Percentiles rank a stretch among this genome's conserved stretches.
Conservation (phyloP, 1,140 invertebrate genomes). For the Camponotus pennsylvanicus region DNA sequence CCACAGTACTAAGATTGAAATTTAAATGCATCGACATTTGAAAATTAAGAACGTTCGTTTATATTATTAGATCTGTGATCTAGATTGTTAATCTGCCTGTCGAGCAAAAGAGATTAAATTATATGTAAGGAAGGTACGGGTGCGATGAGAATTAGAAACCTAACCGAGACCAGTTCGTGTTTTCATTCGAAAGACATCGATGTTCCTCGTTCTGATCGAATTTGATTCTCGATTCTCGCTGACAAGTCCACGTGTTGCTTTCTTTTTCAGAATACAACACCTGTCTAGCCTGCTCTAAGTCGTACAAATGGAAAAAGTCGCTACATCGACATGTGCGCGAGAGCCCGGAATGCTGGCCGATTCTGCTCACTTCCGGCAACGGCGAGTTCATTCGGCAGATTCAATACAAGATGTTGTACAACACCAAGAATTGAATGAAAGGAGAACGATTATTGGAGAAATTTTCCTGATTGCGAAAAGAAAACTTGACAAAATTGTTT, state of each 20-base stretch:
- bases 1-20: neutral
- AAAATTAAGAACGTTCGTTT: neutral
- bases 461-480: neutral
- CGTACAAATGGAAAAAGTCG: constrained; percentile 86
- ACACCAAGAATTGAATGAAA: constrained; percentile 66
- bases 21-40: neutral
- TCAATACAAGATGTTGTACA: constrained; percentile 82
- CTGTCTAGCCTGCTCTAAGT: constrained; percentile 85
- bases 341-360: constrained; percentile 84
- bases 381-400: constrained; percentile 83
- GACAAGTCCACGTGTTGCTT: constrained; percentile 65
- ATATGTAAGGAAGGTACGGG: neutral
- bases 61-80: neutral
- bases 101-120: constrained; percentile 1
- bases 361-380: constrained; percentile 81
- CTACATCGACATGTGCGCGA: constrained; percentile 86
- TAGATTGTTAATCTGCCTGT: neutral
- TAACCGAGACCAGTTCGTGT: neutral
- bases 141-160: constrained; percentile 6
- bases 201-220: neutral
- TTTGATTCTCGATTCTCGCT: neutral
- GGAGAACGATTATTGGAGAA: neutral
- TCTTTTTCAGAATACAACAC: constrained; percentile 82
- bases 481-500: constrained; percentile 22
- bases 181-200: constrained; percentile 22